Evolutionary conservation across 92 coral and sea anemone species (phyloP), one percentile per base, ranked within the genome.

Genomic region (Isaurus tuberculatus): DNA sequence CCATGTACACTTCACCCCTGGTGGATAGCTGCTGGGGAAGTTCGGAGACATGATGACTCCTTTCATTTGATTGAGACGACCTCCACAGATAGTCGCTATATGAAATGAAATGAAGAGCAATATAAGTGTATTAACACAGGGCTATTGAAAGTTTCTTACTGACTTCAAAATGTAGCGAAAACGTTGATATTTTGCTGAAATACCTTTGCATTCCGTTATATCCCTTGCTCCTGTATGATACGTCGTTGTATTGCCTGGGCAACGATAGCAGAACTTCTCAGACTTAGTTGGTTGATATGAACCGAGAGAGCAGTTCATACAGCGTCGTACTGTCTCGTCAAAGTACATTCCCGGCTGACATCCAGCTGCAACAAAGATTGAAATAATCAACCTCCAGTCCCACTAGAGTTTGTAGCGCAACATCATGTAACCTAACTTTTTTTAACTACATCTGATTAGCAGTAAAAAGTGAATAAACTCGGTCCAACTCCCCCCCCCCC

Each of bases 241-340:
- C 19, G 99, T 96, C 2, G 99, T 96, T 85, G 48, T 92, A 89
- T 92, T 96, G 29, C 88, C 92, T 46, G 99, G 98, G 80, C 99
- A 96, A 37, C 98, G 99, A 83, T 90, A 91, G 70, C 99, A 96
- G 70, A 96, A 94, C 67, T 66, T 82, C 25, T 82, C 83, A 2
- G 78, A 65, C 33, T 29, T 73, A 78, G 91, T 83, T 33, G 95
- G 98, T 27, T 97, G 99, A 73, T 94, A 97, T 0, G 98, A 90
- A 8, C 99, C 99, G 23, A 93, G 88, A 2, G 99, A 87, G 65
- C 99, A 97, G 78, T 94, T 92, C 15, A 90, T 40, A 51, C 99
- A 97, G 53, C 73, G 79, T 23, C 36, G 92, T 28, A 83, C 48
- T 20, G 79, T 83, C 53, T 89, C 85, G 71, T 97, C 99, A 40